These are phyloP conservation scores for Seriola rivoliana DNA, from an alignment of 2,113 vertebrate species.

Conservation along the genomic window DNA sequence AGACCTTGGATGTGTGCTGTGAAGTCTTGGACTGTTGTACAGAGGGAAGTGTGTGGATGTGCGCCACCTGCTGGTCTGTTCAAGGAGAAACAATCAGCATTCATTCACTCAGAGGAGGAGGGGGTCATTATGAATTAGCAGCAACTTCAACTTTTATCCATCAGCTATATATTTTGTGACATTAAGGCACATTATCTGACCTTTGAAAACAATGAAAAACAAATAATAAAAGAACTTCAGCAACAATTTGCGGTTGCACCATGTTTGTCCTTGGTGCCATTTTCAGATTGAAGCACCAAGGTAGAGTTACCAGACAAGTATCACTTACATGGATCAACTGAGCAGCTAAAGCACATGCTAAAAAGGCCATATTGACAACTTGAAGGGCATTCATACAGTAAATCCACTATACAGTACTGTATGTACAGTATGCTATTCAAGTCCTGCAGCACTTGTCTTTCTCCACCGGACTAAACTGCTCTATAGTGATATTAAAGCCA, in stretches of 20 bases:
- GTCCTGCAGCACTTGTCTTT: neutral
- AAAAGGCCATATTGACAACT: constrained; percentile 40
- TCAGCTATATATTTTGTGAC: constrained; percentile 12
- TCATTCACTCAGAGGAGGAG: constrained; percentile 4
- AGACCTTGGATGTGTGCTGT: neutral
- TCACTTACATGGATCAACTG: constrained; percentile 64
- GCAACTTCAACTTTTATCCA: neutral
- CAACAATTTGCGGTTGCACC: neutral
- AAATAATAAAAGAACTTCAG: constrained; percentile 20
- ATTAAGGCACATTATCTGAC: neutral
- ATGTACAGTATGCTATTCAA: constrained; percentile 8
- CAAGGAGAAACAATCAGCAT: constrained; percentile 1
- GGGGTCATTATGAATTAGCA: neutral
- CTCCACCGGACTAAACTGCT: neutral
- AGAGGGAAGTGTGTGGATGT: constrained; percentile 21
- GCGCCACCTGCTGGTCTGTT: constrained; percentile 71
- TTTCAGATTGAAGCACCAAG: constrained; percentile 59
- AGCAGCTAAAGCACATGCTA: constrained; percentile 34
- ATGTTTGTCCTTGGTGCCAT: constrained; percentile 63
- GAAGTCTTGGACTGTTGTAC: neutral
- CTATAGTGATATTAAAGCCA: neutral
- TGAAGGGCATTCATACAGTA: constrained; percentile 45
- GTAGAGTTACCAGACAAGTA: constrained; percentile 64
- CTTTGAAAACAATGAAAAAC: neutral
- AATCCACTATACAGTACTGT: constrained; percentile 8